Evolutionary conservation across 2,888 invertebrate genomes (phyloP).

Genomic region (Stegophylla sp.): DNA sequence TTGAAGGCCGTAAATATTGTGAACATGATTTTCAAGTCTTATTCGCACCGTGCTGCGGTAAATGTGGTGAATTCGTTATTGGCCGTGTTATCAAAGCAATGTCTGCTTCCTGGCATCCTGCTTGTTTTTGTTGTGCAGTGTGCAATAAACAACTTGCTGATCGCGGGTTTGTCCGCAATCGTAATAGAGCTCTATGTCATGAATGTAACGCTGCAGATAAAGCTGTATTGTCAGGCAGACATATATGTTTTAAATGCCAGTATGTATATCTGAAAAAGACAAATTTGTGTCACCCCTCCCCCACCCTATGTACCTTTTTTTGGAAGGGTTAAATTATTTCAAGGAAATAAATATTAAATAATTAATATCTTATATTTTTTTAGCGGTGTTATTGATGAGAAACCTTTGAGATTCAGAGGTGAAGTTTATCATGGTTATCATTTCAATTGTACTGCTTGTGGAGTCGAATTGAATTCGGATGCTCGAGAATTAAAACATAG

Average conservation of each 20-base stretch:
- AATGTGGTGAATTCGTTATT: slow-evolving; percentile 92
- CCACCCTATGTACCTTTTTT: too few species aligned
- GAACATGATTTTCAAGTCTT: slow-evolving; percentile 98
- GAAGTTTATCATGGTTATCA: slow-evolving; percentile 99
- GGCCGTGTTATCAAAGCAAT: slow-evolving; percentile 99
- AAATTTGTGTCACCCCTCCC: background rate
- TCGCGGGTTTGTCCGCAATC: slow-evolving; percentile 94
- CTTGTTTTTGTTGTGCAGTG: slow-evolving; percentile 95
- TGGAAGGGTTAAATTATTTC: too few species aligned
- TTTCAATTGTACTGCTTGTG: slow-evolving; percentile 94
- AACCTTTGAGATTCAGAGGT: slow-evolving; percentile 88
- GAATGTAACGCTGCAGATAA: slow-evolving; percentile 96
- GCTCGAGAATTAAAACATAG: slow-evolving; percentile 94
- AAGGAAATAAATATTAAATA: background rate
- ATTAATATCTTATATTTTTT: slow-evolving; percentile 60
- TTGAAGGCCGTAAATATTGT: slow-evolving; percentile 98
- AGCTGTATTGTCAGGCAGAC: slow-evolving; percentile 92
- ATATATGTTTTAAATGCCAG: slow-evolving; percentile 99
- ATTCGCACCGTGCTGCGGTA: slow-evolving; percentile 91
- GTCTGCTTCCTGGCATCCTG: slow-evolving; percentile 98
- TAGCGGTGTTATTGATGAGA: slow-evolving; percentile 89
- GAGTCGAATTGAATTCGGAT: slow-evolving; percentile 90
- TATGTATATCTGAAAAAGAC: slow-evolving; percentile 68
- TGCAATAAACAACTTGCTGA: slow-evolving; percentile 92
- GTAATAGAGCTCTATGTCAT: slow-evolving; percentile 86